A percentile compares a stretch with the other conserved stretches of the same genome.
phyloP scores from a whole-genome alignment of 2,113 vertebrate species.

The Malaclemys terrapin region DNA sequence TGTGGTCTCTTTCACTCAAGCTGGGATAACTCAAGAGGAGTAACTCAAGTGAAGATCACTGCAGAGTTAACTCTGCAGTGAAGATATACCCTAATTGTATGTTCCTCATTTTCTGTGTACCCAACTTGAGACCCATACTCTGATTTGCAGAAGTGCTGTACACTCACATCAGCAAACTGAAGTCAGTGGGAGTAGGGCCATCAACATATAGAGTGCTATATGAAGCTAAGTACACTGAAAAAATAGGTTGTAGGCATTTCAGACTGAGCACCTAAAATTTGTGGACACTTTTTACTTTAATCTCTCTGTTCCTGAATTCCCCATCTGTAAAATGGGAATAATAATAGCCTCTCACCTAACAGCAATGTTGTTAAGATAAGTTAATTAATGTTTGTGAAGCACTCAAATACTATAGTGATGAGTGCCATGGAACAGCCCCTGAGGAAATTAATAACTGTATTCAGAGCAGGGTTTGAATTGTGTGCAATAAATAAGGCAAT shows the following conservation, averaged over 20 bases:
- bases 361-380: not conserved
- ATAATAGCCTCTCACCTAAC: fast-evolving
- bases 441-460: not conserved
- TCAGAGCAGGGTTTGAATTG: not conserved
- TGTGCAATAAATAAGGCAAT: not conserved
- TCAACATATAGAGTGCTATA: not conserved
- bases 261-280: not conserved
- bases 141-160: not conserved
- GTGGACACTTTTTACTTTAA: not conserved
- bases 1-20: not conserved
- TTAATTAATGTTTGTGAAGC: not conserved
- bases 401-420: not conserved
- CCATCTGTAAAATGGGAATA: not conserved
- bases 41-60: not conserved
- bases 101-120: not conserved
- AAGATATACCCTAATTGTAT: not conserved
- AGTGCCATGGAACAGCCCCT: too few relatives aligned
- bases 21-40: not conserved
- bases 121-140: not conserved
- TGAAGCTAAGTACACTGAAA: not conserved
- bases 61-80: not conserved
- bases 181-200: not conserved
- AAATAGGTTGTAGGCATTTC: not conserved
- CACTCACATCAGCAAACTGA: not conserved
- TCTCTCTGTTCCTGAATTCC: not conserved